These are phyloP conservation scores for Aquatica leii DNA, from an alignment of 2,888 invertebrate species.

Conservation along the genomic window DNA sequence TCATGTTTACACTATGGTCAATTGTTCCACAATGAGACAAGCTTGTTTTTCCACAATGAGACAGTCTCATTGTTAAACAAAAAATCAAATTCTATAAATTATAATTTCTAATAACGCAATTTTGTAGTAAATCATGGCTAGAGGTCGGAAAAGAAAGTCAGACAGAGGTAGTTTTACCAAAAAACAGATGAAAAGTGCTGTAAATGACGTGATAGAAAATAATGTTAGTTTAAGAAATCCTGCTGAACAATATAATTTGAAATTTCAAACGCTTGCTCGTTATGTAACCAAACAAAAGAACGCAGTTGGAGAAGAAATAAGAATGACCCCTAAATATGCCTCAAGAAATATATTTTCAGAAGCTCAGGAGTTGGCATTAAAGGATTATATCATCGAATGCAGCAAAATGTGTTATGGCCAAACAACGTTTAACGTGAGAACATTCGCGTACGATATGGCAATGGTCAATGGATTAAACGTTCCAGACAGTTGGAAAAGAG, in stretches of 20 bases:
- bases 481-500: too few species aligned
- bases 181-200: constrained; percentile 1
- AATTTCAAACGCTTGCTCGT: not conserved
- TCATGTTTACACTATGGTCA: too few species aligned
- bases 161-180: constrained; percentile 2
- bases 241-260: not conserved
- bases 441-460: constrained; percentile 32
- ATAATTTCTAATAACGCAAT: not conserved
- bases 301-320: too few species aligned
- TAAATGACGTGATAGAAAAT: not conserved
- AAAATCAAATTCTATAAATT: not conserved
- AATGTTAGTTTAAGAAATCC: not conserved
- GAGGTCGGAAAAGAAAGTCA: not conserved
- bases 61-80: too few species aligned
- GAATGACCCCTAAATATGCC: not conserved
- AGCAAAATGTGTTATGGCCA: too few species aligned
- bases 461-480: too few species aligned
- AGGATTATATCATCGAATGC: too few species aligned
- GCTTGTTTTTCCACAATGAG: too few species aligned
- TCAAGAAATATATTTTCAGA: not conserved
- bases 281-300: not conserved
- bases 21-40: too few species aligned
- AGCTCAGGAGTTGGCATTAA: not conserved
- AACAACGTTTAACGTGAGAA: too few species aligned
- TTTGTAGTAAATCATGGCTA: constrained; percentile 1